Base-by-base conservation (phyloP, 2,113 vertebrate genomes). In the Recurvirostra avosetta region DNA sequence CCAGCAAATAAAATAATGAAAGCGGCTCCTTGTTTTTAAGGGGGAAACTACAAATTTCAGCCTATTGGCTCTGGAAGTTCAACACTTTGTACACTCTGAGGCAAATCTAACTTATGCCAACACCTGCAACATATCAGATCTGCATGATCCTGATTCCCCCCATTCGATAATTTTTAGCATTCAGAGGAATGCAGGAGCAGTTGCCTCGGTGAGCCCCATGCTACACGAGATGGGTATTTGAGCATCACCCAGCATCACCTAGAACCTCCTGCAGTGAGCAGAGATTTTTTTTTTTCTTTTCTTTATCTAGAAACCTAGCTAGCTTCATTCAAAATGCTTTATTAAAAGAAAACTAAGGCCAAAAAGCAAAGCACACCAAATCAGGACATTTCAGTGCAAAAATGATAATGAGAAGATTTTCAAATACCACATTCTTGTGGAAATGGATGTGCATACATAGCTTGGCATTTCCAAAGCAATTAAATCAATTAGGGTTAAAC, bases 1-100 rank as follows among this genome's bases (percentile, higher is more conserved):
- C 68, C 94, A 96, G 95, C 91, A 98, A 98, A 98, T 97, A 96
- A 98, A 98, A 98, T 98, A 97, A 97, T 97, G 94, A 97, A 98
- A 97, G 74, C 71, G 92, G 68, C 83, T 95, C 62, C 67, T 96
- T 94, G 90, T 94, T 97, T 97, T 97, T 97, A 97, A 98, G 96
- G 77, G 22, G 53, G 66, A 96, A 95, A 85, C 34, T 45, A 95
- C 79, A 93, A 96, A 96, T 97, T 95, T 95, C 95, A 97, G 77
- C 59, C 92, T 96, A 85, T 91, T 96, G 93, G 94, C 85, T 95
- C 91, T 88, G 86, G 88, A 96, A 97, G 77, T 95, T 92, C 91
- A 95, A 65, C 49, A 53, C n/a, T 80, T 8, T 30, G 34, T 71
- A 86, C 73, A 68, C 7, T 38, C 41, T 89, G 71, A 89, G 77